These are phyloP conservation scores for Elmis aenea DNA, from an alignment of 2,888 invertebrate genomes.

Conservation along the genomic window DNA sequence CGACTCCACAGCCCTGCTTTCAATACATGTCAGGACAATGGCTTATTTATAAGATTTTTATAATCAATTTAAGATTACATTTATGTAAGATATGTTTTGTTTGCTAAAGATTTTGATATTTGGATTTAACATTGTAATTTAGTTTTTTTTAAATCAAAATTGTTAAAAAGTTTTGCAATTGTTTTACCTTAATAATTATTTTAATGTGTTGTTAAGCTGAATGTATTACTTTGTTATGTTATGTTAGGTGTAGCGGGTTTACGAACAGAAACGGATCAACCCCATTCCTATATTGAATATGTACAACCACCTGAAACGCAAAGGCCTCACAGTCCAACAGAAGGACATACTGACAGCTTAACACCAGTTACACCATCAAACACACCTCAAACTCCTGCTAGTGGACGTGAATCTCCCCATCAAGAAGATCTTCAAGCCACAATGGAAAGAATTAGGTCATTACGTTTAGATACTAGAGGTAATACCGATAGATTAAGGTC, in stretches of 20 bases:
- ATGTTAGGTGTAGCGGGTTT: constrained; percentile 34
- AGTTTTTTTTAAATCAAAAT: too few species aligned
- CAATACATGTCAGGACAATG: too few species aligned
- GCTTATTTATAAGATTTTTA: too few species aligned
- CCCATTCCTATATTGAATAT: constrained; percentile 11
- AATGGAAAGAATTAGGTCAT: constrained; percentile 32
- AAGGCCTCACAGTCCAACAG: constrained; percentile 22
- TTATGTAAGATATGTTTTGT: too few species aligned
- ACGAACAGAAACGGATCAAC: constrained; percentile 24
- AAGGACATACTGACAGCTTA: constrained; percentile 26
- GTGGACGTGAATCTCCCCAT: constrained; percentile 35
- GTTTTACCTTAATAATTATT: too few species aligned
- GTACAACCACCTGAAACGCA: constrained; percentile 10
- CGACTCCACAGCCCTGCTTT: too few species aligned
- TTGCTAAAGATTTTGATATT: too few species aligned
- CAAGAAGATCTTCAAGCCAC: constrained; percentile 34
- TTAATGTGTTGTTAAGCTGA: too few species aligned
- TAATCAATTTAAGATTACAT: too few species aligned
- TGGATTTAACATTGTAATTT: too few species aligned
- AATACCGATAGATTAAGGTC: not conserved
- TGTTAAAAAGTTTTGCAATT: too few species aligned
- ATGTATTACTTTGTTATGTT: constrained; percentile 4
- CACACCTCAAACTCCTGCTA: constrained; percentile 38
- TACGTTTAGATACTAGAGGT: constrained; percentile 24
- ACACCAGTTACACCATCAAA: constrained; percentile 37